Conservation (phyloP, 2,797 vertebrate genomes). For the Benthosema pterotum region DNA sequence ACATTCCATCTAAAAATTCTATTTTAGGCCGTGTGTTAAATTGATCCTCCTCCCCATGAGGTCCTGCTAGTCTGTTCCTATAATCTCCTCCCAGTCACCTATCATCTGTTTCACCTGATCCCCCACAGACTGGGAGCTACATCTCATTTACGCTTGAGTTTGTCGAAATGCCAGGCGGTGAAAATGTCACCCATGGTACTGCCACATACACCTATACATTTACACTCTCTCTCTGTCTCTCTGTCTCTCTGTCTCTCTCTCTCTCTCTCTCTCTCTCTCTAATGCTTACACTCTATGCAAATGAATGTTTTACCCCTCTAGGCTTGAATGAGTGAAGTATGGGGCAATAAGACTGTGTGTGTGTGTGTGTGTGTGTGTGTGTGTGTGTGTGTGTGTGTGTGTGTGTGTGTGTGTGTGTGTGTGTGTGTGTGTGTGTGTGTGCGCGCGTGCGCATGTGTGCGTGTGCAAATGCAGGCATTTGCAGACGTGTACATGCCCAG, state of each 20-base stretch:
- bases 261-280: slow-evolving; percentile 1
- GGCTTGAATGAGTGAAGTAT: slow-evolving; percentile 34
- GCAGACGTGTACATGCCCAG: slow-evolving; percentile 26
- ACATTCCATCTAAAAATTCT: slow-evolving; percentile 41
- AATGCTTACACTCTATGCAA: slow-evolving; percentile 65
- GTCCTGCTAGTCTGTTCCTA: slow-evolving; percentile 21
- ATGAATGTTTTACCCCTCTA: slow-evolving; percentile 39
- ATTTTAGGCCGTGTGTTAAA: slow-evolving; percentile 34
- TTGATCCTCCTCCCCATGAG: background rate
- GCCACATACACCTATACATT: slow-evolving; percentile 41
- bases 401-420: slow-evolving; percentile 9
- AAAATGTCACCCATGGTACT: slow-evolving; percentile 61
- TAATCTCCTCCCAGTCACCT: slow-evolving; percentile 24
- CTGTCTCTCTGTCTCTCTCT: too few relatives aligned
- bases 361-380: slow-evolving; percentile 11
- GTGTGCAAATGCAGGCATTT: slow-evolving; percentile 1
- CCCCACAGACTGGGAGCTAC: slow-evolving; percentile 25
- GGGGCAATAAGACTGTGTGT: slow-evolving; percentile 18
- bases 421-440: slow-evolving; percentile 19
- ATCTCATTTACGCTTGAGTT: slow-evolving; percentile 54
- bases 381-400: slow-evolving; percentile 23
- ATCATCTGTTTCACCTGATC: slow-evolving; percentile 51
- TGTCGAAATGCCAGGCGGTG: slow-evolving; percentile 65
- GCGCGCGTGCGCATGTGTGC: background rate
- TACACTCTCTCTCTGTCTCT: slow-evolving; percentile 11